A percentile compares a stretch with the other conserved stretches of the same genome.
Conservation (phyloP, 2,888 invertebrate species). For the Aleiodes alternator region DNA sequence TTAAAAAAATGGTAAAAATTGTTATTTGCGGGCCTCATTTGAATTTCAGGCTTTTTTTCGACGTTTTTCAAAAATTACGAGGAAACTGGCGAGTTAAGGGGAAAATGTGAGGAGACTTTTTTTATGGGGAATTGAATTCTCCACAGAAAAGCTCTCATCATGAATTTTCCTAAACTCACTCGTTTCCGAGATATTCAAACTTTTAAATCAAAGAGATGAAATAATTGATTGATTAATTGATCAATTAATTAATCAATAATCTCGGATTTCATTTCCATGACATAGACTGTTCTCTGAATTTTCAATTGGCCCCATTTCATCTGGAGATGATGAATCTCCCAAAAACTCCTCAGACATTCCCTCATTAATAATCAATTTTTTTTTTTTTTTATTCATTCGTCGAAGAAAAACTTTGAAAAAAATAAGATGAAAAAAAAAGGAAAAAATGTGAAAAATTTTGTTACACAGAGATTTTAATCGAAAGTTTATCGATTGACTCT, state of each 20-base stretch:
- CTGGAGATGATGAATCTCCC: neutral
- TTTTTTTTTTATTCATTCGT: slow-evolving; percentile 24
- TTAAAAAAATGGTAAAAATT: no score
- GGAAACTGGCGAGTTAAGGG: no score
- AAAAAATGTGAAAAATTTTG: slow-evolving; percentile 23
- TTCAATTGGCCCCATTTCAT: neutral
- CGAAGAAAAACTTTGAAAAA: neutral
- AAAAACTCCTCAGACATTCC: slow-evolving; percentile 34
- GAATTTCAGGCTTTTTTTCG: no score
- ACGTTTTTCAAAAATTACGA: no score
- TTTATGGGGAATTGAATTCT: no score
- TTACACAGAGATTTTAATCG: slow-evolving; percentile 15
- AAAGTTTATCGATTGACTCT: slow-evolving; percentile 67
- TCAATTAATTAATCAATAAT: neutral
- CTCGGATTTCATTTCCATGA: slow-evolving; percentile 20
- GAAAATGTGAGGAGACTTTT: no score
- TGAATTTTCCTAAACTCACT: no score
- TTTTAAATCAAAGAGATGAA: neutral
- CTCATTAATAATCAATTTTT: slow-evolving; percentile 8
- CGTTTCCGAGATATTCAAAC: no score
- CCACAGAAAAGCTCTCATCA: no score
- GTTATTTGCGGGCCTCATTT: no score
- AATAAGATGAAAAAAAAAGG: no score
- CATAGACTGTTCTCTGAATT: neutral
- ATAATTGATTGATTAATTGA: no score